These are phyloP conservation scores for Marmota flaviventris DNA, from an alignment of 2,113 vertebrate species.

Conservation along the genomic window DNA sequence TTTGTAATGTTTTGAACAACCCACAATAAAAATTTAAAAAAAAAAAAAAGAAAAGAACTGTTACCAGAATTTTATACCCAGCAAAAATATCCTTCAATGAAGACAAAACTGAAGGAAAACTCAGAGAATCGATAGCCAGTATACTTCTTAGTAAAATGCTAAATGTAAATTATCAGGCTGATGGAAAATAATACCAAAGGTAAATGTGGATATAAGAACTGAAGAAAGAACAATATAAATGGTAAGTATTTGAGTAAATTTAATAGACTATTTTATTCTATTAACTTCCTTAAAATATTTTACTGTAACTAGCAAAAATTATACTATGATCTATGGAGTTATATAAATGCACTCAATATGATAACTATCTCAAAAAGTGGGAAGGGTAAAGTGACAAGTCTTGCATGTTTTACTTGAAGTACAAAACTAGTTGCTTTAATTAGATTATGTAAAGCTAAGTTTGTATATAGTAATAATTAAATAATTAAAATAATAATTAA, in stretches of 20 bases:
- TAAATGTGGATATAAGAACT: background rate
- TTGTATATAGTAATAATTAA: no score
- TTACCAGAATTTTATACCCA: background rate
- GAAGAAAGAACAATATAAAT: background rate
- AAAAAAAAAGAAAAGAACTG: background rate
- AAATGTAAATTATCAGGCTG: background rate
- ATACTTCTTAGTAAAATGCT: background rate
- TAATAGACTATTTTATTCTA: background rate
- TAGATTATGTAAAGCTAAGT: background rate
- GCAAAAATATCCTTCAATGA: background rate
- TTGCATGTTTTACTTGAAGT: background rate
- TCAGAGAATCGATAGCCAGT: background rate
- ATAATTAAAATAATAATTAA: slow-evolving; percentile 10
- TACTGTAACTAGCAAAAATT: background rate
- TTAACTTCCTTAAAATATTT: background rate
- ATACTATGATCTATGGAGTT: background rate
- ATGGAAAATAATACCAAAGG: background rate
- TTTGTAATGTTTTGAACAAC: no score
- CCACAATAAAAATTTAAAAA: no score
- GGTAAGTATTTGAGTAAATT: background rate
- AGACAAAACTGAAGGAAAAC: background rate
- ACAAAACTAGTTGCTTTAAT: background rate
- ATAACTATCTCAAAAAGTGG: background rate
- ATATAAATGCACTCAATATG: background rate
- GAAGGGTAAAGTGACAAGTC: background rate